Base-by-base conservation (phyloP, 2,113 vertebrate species). In the Cebidichthys violaceus region DNA sequence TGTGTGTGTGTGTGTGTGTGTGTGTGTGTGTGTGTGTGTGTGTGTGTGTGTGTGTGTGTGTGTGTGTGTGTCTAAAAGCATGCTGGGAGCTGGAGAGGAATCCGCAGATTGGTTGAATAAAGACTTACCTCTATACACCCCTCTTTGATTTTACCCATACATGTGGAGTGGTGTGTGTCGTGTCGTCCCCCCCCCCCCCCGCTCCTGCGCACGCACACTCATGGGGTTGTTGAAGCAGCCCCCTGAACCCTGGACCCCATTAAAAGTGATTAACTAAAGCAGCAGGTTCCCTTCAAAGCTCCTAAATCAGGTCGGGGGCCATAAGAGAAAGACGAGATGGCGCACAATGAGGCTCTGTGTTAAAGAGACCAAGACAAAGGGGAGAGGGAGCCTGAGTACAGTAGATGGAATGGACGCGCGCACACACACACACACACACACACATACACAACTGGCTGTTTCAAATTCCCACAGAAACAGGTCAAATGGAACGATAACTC, bases 291-390 rank as follows among this genome's bases (percentile, higher is more conserved):
- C 80, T 91, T 91, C 88, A 92, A 92, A 94, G 88, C 83, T 74
- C 78, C 84, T 90, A 90, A 95, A 95, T 94, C 89, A 90, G 91
- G 88, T 81, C 75, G 54, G 81, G 70, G 70, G 82, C 89, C 75
- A 86, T 80, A 89, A 89, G 37, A 86, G 84, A 88, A 71, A 75
- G 85, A 86, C 57, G 70, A 87, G 78, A 73, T 61, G 14, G 64
- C 82, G 76, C 79, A 95, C 94, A 95, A 94, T 89, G 92, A 86
- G 77, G 77, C 84, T 88, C 91, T 94, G 89, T 94, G 83, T 79
- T 71, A n/a, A 55, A 62, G 59, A 59, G 80, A 62, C n/a, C 31
- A 10, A 18, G 61, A 88, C 81, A 89, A 85, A 83, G 39, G 14
- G 29, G 52, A 39, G 75, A 60, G 59, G 13, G 70, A 67, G 82